Evolutionary conservation across 2,113 vertebrate species (phyloP), one percentile per base, ranked within the genome.

Genomic region (Tor tambroides): DNA sequence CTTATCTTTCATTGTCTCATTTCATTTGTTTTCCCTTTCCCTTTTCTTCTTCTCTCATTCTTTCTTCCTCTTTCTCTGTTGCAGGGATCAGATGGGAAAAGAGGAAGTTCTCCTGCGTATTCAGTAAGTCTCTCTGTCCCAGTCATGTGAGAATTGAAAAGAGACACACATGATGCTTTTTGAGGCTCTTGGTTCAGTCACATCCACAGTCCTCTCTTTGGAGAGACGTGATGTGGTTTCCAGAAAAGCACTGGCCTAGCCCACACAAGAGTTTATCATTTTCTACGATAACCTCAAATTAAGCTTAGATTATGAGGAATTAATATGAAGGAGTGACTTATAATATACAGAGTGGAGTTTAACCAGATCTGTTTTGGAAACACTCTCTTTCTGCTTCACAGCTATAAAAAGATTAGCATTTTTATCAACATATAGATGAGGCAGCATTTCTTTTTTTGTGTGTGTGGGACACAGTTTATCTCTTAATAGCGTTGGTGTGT

Each of bases 91-190:
- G 91, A 91, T 76, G 89, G 89, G 78, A 91, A 92, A 87, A 89
- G 91, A 76, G 91, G 91, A 28, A 91, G 90, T 77, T 91, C 90
- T 87, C 90, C 91, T 59, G 89, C 88, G 67, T 92, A 90, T 88
- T 92, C 90, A 83, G 91, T 92, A 90, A 85, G 91, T 90, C 88
- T 72, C 32, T 32, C 61, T 79, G 21, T 75, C 28, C 67, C 10
- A 54, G 14, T 87, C 59, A 35, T 80, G 65, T 65, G 49, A 41
- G 43, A 77, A 76, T 61, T 83, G 26, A 81, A 32, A n/a, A 8
- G 26, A 69, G 46, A 75, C 41, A 21, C 56, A 43, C 56, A 63
- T 81, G 14, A 43, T 65, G 35, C 35, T 81, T 28, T 65, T 19
- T 38, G 79, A 65, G 59, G 59, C 56, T 46, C n/a, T 43, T 5